phyloP scores from a whole-genome alignment of 1,140 invertebrate genomes.

The Triops longicaudatus region DNA sequence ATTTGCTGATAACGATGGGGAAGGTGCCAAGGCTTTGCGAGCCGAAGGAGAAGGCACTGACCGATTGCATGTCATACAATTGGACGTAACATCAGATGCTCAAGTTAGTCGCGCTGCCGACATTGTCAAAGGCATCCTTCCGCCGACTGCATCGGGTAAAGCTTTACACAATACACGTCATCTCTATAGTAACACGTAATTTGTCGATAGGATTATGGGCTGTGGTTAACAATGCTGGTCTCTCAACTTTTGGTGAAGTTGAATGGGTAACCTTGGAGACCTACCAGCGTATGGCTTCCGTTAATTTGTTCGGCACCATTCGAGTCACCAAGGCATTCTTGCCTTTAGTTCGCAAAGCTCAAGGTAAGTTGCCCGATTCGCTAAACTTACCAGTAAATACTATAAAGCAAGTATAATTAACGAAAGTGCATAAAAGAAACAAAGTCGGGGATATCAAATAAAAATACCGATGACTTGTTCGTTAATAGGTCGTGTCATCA shows the following conservation, averaged over 20 bases:
- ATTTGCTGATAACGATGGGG: conserved; percentile 48
- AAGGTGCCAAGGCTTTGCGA: conserved; percentile 58
- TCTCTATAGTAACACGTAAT: neutral
- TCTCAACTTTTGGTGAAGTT: conserved; percentile 76
- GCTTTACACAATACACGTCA: neutral
- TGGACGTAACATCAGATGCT: conserved; percentile 64
- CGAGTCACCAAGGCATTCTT: conserved; percentile 55
- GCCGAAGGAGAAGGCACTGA: conserved; percentile 55
- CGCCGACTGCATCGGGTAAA: conserved; percentile 46
- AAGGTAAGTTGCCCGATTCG: conserved; percentile 39
- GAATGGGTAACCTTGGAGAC: conserved; percentile 73
- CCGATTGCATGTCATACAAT: conserved; percentile 58
- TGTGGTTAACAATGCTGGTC: conserved; percentile 47
- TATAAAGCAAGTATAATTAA: too few species aligned
- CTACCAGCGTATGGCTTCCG: conserved; percentile 46
- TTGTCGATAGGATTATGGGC: conserved; percentile 36
- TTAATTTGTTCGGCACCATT: conserved; percentile 59
- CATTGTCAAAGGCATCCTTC: conserved; percentile 64
- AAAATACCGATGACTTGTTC: neutral
- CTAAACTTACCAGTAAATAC: conserved; percentile 25
- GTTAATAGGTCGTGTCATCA: conserved; percentile 37
- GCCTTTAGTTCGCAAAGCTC: conserved; percentile 60
- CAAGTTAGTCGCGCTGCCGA: conserved; percentile 62
- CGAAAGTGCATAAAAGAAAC: too few species aligned
- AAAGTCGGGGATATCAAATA: too few species aligned